phyloP scores from a whole-genome alignment of 1,140 invertebrate genomes.

The Drosophila repleta region DNA sequence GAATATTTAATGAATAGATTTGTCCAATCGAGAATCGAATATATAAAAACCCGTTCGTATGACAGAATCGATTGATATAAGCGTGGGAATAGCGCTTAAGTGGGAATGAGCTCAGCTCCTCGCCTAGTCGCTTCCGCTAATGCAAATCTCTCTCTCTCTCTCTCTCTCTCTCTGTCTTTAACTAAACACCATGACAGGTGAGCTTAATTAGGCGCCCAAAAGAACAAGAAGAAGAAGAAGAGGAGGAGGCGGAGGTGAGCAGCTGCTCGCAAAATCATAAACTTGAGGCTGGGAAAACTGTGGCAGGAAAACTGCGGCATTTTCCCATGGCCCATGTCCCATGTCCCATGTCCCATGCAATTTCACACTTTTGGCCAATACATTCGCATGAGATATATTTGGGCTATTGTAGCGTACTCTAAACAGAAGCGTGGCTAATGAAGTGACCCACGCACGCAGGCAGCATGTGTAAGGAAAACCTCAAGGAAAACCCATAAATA shows the following conservation, averaged over 20 bases:
- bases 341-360: conserved; percentile 54
- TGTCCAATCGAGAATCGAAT: background rate
- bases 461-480: conserved; percentile 44
- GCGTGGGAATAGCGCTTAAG: conserved; percentile 21
- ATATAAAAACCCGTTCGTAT: conserved; percentile 1
- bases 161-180: too few species aligned
- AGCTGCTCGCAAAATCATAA: conserved; percentile 46
- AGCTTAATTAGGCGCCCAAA: too few species aligned
- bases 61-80: conserved; percentile 12
- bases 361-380: conserved; percentile 61
- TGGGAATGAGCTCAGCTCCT: conserved; percentile 22
- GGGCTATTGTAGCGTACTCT: conserved; percentile 39
- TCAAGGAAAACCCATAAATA: conserved; percentile 62
- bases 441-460: conserved; percentile 11
- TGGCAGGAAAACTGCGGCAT: conserved; percentile 30
- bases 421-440: conserved; percentile 74
- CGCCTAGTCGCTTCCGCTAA: conserved; percentile 4
- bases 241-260: background rate
- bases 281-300: conserved; percentile 63
- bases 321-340: conserved; percentile 64
- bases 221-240: too few species aligned
- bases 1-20: background rate
- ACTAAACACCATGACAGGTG: conserved; percentile 20
- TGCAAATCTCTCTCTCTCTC: conserved; percentile 12
- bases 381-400: conserved; percentile 63